These are phyloP conservation scores for Antheraea mylitta DNA, from an alignment of 1,140 invertebrate genomes.

Conservation along the genomic window DNA sequence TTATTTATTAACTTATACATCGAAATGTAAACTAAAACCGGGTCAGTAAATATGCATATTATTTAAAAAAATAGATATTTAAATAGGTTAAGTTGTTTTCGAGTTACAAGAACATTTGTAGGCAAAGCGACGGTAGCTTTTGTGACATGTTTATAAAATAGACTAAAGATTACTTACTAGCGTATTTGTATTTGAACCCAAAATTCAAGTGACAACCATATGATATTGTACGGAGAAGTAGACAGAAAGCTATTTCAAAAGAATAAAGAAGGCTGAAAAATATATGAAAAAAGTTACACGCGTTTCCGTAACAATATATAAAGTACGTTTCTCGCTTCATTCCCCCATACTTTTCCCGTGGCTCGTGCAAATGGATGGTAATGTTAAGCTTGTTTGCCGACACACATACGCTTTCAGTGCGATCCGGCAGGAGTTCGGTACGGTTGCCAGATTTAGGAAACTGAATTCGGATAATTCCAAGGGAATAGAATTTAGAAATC, in stretches of 20 bases:
- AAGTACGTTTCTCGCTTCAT: conserved; percentile 25
- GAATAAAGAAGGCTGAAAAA: background rate
- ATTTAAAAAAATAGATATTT: too few species aligned
- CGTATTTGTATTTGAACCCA: too few species aligned
- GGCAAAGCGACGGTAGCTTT: too few species aligned
- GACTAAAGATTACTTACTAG: too few species aligned
- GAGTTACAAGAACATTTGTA: too few species aligned
- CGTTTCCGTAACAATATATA: conserved; percentile 7
- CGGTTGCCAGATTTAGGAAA: background rate
- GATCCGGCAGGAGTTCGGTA: conserved; percentile 2
- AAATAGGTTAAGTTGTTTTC: too few species aligned
- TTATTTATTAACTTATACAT: too few species aligned
- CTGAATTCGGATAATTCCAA: background rate
- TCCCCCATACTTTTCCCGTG: conserved; percentile 31
- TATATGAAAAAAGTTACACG: background rate
- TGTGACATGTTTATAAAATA: too few species aligned
- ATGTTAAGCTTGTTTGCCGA: conserved; percentile 54
- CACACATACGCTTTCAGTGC: conserved; percentile 48
- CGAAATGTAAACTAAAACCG: too few species aligned
- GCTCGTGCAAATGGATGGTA: conserved; percentile 34
- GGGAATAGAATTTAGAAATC: background rate
- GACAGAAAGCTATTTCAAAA: background rate
- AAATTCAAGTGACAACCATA: too few species aligned
- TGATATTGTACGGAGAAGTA: background rate
- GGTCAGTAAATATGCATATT: too few species aligned